A percentile compares a stretch with the other conserved stretches of the same genome.
Conservation (phyloP, 2,113 vertebrate species). For the Hiodon tergisus region DNA sequence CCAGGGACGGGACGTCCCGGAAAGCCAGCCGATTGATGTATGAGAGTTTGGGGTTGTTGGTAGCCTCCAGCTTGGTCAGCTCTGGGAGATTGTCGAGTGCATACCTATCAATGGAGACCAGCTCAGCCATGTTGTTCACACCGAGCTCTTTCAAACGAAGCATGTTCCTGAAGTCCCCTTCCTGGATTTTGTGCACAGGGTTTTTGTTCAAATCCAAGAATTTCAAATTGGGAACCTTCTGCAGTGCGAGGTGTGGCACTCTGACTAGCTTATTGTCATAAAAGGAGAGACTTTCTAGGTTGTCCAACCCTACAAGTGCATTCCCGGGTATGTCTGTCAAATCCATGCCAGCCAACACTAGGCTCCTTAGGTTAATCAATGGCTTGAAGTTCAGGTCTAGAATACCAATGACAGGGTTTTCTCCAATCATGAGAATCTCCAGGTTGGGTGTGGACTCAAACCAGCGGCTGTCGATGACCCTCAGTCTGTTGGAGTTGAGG, state of each 20-base stretch:
- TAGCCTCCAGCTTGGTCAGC: slow-evolving; percentile 88
- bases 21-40: slow-evolving; percentile 86
- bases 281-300: slow-evolving; percentile 92
- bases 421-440: slow-evolving; percentile 97
- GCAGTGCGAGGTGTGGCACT: slow-evolving; percentile 87
- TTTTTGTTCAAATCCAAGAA: slow-evolving; percentile 98
- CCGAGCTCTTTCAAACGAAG: slow-evolving; percentile 87
- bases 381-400: slow-evolving; percentile 92
- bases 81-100: slow-evolving; percentile 86
- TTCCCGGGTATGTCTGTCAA: slow-evolving; percentile 86
- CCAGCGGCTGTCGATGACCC: slow-evolving; percentile 88
- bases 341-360: slow-evolving; percentile 94
- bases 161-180: slow-evolving; percentile 95
- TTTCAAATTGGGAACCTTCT: slow-evolving; percentile 90
- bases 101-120: slow-evolving; percentile 84
- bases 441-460: slow-evolving; percentile 90
- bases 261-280: slow-evolving; percentile 87
- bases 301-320: slow-evolving; percentile 88
- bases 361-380: slow-evolving; percentile 79
- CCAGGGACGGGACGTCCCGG: slow-evolving; percentile 85
- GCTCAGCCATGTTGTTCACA: slow-evolving; percentile 94
- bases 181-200: slow-evolving; percentile 86
- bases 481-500: slow-evolving; percentile 89
- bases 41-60: slow-evolving; percentile 92
- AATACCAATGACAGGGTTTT: slow-evolving; percentile 92